These are phyloP conservation scores for Anoplopoma fimbria DNA, from an alignment of 2,113 vertebrate species.

Conservation along the genomic window DNA sequence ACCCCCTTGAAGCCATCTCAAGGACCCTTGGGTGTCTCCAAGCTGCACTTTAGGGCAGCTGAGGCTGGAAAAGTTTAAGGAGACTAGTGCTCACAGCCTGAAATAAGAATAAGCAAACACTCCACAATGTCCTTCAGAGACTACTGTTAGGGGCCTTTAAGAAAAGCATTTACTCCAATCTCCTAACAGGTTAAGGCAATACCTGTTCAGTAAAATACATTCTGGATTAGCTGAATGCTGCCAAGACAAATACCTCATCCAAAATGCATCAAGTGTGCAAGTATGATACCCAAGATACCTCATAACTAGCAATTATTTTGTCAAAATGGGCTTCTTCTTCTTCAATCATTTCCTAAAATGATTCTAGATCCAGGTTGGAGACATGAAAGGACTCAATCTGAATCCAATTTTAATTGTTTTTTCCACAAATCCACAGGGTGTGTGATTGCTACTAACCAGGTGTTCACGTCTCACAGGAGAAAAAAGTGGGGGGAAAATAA, in stretches of 20 bases:
- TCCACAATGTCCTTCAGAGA: not conserved
- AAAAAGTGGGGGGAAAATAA: not conserved
- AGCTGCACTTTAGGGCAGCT: conserved; percentile 56
- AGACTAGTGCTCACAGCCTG: conserved; percentile 1
- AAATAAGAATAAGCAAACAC: conserved; percentile 14
- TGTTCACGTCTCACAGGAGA: conserved; percentile 24
- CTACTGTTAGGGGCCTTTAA: conserved; percentile 1
- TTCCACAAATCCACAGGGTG: conserved; percentile 11
- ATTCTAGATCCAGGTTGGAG: not conserved
- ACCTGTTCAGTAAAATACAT: not conserved
- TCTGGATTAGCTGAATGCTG: not conserved
- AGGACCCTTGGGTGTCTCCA: conserved; percentile 37
- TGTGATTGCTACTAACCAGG: not conserved
- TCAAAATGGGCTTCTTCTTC: not conserved
- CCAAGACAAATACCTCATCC: conserved; percentile 1
- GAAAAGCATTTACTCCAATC: not conserved
- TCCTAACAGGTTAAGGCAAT: not conserved
- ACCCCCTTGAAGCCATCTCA: conserved; percentile 27
- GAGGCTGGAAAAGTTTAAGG: conserved; percentile 23
- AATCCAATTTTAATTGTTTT: conserved; percentile 20
- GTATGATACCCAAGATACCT: not conserved
- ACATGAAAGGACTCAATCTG: conserved; percentile 9
- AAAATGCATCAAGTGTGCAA: not conserved
- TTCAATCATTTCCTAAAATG: not conserved
- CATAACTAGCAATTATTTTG: not conserved